Conservation (phyloP, 1,140 invertebrate genomes). For the Wiebesia pumilae region DNA sequence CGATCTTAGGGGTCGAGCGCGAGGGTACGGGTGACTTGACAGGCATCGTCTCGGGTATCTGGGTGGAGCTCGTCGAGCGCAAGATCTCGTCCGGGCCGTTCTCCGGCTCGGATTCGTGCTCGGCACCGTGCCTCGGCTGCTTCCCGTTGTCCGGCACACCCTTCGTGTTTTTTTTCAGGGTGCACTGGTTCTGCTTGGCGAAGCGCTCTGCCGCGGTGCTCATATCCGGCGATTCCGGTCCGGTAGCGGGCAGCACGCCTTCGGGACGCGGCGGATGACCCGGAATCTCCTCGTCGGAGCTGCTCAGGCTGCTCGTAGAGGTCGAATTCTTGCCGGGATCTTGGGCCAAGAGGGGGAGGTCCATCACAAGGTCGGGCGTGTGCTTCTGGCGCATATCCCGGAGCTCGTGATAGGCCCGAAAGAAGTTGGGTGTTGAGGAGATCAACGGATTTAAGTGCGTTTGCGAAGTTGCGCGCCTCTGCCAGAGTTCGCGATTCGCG, state of each 20-base stretch:
- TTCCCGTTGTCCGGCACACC: slow-evolving; percentile 58
- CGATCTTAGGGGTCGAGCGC: slow-evolving; percentile 77
- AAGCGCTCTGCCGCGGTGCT: slow-evolving; percentile 84
- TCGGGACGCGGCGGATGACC: slow-evolving; percentile 52
- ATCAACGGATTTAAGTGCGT: slow-evolving; percentile 69
- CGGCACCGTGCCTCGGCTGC: slow-evolving; percentile 54
- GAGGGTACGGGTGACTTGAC: slow-evolving; percentile 75
- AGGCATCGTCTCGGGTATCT: slow-evolving; percentile 60
- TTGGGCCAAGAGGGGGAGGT: slow-evolving; percentile 81
- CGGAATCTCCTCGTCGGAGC: slow-evolving; percentile 69
- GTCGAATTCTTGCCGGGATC: slow-evolving; percentile 73
- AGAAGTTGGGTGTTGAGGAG: slow-evolving; percentile 63
- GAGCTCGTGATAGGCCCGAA: slow-evolving; percentile 70
- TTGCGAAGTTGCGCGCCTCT: slow-evolving; percentile 77
- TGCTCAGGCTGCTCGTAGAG: slow-evolving; percentile 68
- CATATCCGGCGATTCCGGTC: slow-evolving; percentile 81
- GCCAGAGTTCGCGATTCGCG: slow-evolving; percentile 79
- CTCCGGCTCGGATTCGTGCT: slow-evolving; percentile 55
- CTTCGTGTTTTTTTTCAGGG: slow-evolving; percentile 85
- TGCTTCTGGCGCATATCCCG: slow-evolving; percentile 79
- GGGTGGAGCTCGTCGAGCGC: slow-evolving; percentile 68
- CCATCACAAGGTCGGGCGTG: slow-evolving; percentile 92
- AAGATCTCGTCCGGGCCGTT: slow-evolving; percentile 61
- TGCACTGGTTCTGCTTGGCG: slow-evolving; percentile 87
- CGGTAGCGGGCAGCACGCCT: slow-evolving; percentile 60